These are phyloP conservation scores for Gallinago media DNA, from an alignment of 2,113 vertebrate species.

Conservation along the genomic window DNA sequence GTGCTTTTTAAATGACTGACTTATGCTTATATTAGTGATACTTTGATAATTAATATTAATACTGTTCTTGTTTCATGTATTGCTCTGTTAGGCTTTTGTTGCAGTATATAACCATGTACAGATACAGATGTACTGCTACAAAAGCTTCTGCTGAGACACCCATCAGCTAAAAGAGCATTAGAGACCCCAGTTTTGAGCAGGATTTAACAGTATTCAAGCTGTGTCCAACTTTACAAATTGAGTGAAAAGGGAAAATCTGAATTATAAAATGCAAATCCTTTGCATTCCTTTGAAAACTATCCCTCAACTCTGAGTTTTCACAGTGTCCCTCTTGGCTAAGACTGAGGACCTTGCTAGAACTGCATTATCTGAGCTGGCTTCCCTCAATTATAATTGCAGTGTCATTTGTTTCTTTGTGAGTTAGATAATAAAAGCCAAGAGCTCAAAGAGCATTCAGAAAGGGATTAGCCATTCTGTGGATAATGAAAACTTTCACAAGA, in stretches of 20 bases:
- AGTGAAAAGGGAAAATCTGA: not conserved
- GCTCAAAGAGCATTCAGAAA: not conserved
- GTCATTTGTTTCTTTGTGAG: not conserved
- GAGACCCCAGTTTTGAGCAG: not conserved
- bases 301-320: not conserved
- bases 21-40: not conserved
- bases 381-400: not conserved
- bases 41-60: not conserved
- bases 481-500: not conserved
- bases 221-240: not conserved
- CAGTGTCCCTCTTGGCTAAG: not conserved
- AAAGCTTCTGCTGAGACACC: not conserved
- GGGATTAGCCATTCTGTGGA: not conserved
- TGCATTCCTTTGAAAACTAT: not conserved
- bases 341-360: not conserved
- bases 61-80: not conserved
- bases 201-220: not conserved
- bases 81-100: not conserved
- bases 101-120: not conserved
- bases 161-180: not conserved
- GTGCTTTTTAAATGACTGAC: not conserved
- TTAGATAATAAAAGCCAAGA: not conserved
- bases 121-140: not conserved
- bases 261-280: not conserved
- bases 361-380: not conserved